Conservation (phyloP, 2,113 vertebrate genomes). For the Cromileptes altivelis region DNA sequence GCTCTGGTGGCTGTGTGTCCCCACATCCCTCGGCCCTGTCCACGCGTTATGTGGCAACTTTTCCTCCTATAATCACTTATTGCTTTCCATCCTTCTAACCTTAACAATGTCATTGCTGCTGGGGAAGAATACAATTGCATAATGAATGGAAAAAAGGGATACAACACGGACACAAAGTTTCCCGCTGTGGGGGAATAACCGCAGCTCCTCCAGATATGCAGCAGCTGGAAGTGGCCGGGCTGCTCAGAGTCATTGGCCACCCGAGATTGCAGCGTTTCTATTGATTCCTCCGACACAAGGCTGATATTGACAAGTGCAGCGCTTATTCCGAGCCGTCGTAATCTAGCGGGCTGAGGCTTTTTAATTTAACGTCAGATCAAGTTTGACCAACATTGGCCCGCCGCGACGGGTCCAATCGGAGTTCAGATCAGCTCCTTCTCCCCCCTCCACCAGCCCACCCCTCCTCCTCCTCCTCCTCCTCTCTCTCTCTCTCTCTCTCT, state of each 20-base stretch:
- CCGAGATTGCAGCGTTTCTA: slow-evolving; percentile 81
- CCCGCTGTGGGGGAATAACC: background rate
- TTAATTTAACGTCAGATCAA: slow-evolving; percentile 89
- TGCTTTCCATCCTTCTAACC: background rate
- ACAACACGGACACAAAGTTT: slow-evolving; percentile 1
- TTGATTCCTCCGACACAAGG: slow-evolving; percentile 72
- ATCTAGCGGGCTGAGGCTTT: slow-evolving; percentile 67
- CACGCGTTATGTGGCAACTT: background rate
- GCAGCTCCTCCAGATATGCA: background rate
- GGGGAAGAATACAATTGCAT: no score
- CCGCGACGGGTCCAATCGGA: slow-evolving; percentile 89
- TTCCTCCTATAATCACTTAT: no score
- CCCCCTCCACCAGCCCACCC: slow-evolving; percentile 63
- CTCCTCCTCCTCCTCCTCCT: slow-evolving; percentile 7
- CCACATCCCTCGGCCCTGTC: background rate
- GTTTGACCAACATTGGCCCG: slow-evolving; percentile 92
- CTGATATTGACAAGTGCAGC: slow-evolving; percentile 80
- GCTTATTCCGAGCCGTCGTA: slow-evolving; percentile 74
- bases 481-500: slow-evolving; percentile 8
- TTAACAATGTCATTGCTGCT: no score
- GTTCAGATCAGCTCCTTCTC: slow-evolving; percentile 81
- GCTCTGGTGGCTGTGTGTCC: slow-evolving; percentile 27
- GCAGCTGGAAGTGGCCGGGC: slow-evolving; percentile 73
- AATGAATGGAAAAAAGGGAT: background rate
- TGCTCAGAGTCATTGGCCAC: slow-evolving; percentile 77